Evolutionary conservation across 2,888 invertebrate genomes (phyloP), one percentile per base, ranked within the genome.

Genomic region (Megamerina dolium): DNA sequence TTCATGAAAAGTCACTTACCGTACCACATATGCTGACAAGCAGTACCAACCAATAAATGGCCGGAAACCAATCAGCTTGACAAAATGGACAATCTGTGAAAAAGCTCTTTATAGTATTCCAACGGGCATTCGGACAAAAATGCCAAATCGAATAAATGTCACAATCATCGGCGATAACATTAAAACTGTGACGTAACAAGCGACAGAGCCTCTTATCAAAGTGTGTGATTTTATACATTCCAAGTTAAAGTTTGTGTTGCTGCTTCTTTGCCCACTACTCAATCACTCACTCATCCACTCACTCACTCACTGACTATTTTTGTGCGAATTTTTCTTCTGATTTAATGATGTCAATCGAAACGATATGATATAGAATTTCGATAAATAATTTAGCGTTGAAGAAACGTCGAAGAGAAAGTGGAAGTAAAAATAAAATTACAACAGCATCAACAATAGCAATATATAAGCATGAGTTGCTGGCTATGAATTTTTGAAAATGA

Each of bases 121-220:
- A 57, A 9, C 50, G 49, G 2, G 31, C 21, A 26, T 36, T 47
- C 2, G 53, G 50, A 32, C 46, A 53, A 27, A 58, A 51, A 31
- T 54, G 48, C 62, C 62, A 62, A 43, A 61, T 62, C 3, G 59
- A 55, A 33, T 57, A 60, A 6, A 49, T 49, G 16, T 49, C 55
- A 21, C 55, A 55, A 14, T 52, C 46, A 14, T 49, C 50, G 14
- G 47, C 50, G 13, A 46, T 19, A 5, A 52, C 31, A 43, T 54
- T 48, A 38, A 53, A 52, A 17, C 48, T 44, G 37, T 49, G 48
- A 32, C 50, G 43, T 19, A 53, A 26, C 14, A 54, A 34, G 27
- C 48, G 46, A 21, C 57, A 57, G 8, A 58, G 44, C 37, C 51
- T 53, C 37, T 53, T 46, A 29, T 55, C 51, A 45, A 55, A 56